phyloP scores from a whole-genome alignment of 2,888 invertebrate genomes.

The Conistra vaccinii region DNA sequence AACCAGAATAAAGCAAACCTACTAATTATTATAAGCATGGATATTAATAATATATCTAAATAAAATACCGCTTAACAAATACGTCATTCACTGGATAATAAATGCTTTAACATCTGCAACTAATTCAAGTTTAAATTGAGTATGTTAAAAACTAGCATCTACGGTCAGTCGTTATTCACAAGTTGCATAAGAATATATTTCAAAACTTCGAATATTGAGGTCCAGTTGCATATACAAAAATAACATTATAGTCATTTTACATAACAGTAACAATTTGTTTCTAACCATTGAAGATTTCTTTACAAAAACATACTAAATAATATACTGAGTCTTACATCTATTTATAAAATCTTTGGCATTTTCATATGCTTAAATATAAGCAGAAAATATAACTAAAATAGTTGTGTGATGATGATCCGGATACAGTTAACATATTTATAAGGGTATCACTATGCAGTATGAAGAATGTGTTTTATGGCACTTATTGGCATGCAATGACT shows the following conservation, averaged over 20 bases:
- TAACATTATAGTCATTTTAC: constrained; percentile 79
- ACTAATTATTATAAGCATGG: constrained; percentile 64
- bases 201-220: constrained; percentile 83
- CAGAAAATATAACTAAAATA: constrained; percentile 78
- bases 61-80: constrained; percentile 66
- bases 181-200: constrained; percentile 83
- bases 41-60: constrained; percentile 65
- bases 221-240: constrained; percentile 86
- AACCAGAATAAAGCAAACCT: constrained; percentile 63
- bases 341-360: constrained; percentile 88
- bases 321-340: constrained; percentile 86
- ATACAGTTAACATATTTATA: constrained; percentile 52
- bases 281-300: constrained; percentile 79
- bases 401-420: constrained; percentile 83
- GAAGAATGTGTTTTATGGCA: constrained; percentile 67
- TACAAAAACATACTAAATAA: constrained; percentile 75
- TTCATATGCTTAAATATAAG: constrained; percentile 79
- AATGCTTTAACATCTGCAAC: constrained; percentile 76
- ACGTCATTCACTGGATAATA: constrained; percentile 69
- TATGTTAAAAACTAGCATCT: constrained; percentile 80
- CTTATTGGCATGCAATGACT: constrained; percentile 60
- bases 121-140: constrained; percentile 74
- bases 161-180: constrained; percentile 87
- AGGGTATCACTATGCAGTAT: constrained; percentile 60
- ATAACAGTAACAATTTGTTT: constrained; percentile 90